Evolutionary conservation across 1,140 invertebrate species (phyloP).

Genomic region (Caenorhabditis briggsae): DNA sequence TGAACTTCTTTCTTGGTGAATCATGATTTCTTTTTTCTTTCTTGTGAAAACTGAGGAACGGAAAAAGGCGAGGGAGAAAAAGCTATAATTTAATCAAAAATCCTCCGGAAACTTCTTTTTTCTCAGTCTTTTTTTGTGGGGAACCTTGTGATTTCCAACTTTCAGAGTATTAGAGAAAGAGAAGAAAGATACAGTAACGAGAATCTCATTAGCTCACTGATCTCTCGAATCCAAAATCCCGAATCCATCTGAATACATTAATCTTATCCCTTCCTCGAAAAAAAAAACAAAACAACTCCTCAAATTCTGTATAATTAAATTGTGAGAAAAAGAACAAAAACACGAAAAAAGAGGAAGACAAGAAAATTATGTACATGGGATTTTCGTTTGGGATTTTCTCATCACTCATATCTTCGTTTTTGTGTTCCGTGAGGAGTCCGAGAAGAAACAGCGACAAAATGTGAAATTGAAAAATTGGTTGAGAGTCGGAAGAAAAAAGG

Average conservation of each 20-base stretch:
- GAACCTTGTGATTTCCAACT: neutral
- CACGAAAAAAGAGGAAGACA: neutral
- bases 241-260: neutral
- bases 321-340: neutral
- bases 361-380: conserved; percentile 35
- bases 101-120: neutral
- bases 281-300: neutral
- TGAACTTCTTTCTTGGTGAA: neutral
- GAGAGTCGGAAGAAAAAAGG: conserved; percentile 17
- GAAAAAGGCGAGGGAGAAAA: neutral
- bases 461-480: conserved; percentile 54
- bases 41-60: neutral
- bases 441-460: neutral
- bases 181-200: neutral
- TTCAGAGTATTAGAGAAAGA: neutral
- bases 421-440: neutral
- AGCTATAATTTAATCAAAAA: conserved; percentile 45
- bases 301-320: conserved; percentile 40
- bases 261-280: neutral
- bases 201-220: neutral
- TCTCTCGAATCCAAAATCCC: neutral
- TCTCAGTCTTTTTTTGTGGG: neutral
- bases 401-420: conserved; percentile 30
- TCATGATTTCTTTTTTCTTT: neutral
- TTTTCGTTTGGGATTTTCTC: neutral